Evolutionary conservation across 2,797 vertebrate genomes (phyloP).

Genomic region (Acanthopagrus latus): DNA sequence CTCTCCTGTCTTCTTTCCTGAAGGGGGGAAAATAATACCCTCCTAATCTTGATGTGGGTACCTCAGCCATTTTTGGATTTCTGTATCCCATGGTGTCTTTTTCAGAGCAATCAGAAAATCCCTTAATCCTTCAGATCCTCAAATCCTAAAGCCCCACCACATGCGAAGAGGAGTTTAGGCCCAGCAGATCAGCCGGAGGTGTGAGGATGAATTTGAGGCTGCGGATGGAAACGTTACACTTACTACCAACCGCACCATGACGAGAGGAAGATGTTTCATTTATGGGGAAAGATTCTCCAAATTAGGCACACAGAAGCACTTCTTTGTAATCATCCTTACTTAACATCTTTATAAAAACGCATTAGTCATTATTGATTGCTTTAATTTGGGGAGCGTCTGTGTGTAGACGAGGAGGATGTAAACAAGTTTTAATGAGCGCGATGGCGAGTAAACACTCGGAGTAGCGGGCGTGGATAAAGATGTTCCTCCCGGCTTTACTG

Average conservation of each 20-base stretch:
- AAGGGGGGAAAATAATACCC: constrained; percentile 61
- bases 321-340: constrained; percentile 6
- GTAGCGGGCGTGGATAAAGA: neutral
- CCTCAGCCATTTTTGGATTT: constrained; percentile 78
- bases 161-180: constrained; percentile 68
- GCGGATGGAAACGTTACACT: constrained; percentile 20
- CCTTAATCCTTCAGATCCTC: constrained; percentile 79
- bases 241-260: constrained; percentile 4
- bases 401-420: neutral
- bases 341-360: constrained; percentile 6
- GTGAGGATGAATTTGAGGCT: constrained; percentile 44
- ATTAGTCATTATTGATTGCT: constrained; percentile 20
- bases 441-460: constrained; percentile 1
- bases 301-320: neutral
- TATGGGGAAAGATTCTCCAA: neutral
- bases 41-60: constrained; percentile 80
- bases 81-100: constrained; percentile 77
- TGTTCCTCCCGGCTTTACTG: constrained; percentile 18
- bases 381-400: constrained; percentile 13
- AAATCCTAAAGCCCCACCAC: constrained; percentile 71
- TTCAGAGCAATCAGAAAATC: constrained; percentile 80
- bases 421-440: constrained; percentile 20
- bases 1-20: constrained; percentile 45
- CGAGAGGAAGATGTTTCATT: constrained; percentile 4
- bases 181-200: constrained; percentile 59